These are phyloP conservation scores for Lasioglossum calceatum DNA, from an alignment of 2,888 invertebrate species.

Conservation along the genomic window DNA sequence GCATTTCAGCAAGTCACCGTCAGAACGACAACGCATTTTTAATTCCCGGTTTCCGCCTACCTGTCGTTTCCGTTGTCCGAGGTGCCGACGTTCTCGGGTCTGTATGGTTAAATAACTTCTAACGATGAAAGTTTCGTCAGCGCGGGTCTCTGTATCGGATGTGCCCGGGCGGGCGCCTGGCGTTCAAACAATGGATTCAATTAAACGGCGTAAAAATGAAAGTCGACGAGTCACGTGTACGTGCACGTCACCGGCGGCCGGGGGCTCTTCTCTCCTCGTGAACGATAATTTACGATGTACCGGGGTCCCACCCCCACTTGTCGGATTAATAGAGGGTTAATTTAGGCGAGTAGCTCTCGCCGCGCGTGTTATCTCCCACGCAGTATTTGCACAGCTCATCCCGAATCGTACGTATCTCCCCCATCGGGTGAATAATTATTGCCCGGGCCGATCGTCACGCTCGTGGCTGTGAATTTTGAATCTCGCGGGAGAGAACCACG, in stretches of 20 bases:
- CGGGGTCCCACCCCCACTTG: conserved; percentile 68
- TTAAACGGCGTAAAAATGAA: conserved; percentile 68
- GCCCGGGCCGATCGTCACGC: conserved; percentile 72
- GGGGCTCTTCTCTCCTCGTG: conserved; percentile 42
- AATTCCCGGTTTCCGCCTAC: not conserved
- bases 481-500: conserved; percentile 32
- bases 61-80: conserved; percentile 1
- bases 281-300: conserved; percentile 76
- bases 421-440: conserved; percentile 79
- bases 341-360: conserved; percentile 75
- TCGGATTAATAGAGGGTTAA: conserved; percentile 82
- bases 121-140: conserved; percentile 50
- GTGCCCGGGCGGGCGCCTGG: conserved; percentile 22
- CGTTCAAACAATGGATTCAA: conserved; percentile 68
- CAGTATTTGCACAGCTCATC: conserved; percentile 82
- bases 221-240: conserved; percentile 60
- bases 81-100: not conserved
- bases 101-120: conserved; percentile 42
- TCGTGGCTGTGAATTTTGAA: conserved; percentile 76
- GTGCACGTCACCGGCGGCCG: conserved; percentile 50
- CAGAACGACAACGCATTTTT: not conserved
- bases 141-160: conserved; percentile 32
- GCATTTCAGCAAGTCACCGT: not conserved
- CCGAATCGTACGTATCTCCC: conserved; percentile 74
- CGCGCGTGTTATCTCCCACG: conserved; percentile 81